Base-by-base conservation (phyloP, 2,888 invertebrate genomes). In the Aphidoletes aphidimyza region DNA sequence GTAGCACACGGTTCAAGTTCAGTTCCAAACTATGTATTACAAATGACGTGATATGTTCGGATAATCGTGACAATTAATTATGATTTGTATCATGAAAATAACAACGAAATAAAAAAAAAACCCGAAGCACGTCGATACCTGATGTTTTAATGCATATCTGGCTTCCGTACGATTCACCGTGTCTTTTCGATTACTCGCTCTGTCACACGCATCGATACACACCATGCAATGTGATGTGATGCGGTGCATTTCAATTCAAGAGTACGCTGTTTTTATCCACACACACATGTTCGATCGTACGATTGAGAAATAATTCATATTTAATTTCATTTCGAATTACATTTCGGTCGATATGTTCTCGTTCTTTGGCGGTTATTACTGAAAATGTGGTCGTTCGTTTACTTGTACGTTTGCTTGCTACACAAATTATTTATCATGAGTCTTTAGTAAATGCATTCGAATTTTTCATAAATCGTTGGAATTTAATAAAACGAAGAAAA, bases 21-120 rank as follows among this genome's bases (percentile, higher is more conserved):
- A 69, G 34, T 30, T n/a, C 69, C 69, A 69, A 69, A 69, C 69
- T 34, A 69, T 30, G 9, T 69, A 69, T 69, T 69, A 69, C 69
- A 69, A 69, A 69, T 69, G 69, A 69, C 30, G 30, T 69, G 69
- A 69, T 69, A 14, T 30, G 69, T 69, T 69, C 69, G 34, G 69
- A 69, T 54, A 54, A 54, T 69, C 69, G 69, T 69, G 69, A 69
- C 69, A 69, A 69, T 69, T 34, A 69, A 69, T 69, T 69, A 69
- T 69, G 69, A 69, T 69, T 69, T 69, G 17, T 69, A 69, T 69
- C 69, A 14, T 30, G 34, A 69, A 30, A n/a, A n/a, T n/a, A n/a
- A n/a, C n/a, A n/a, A n/a, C n/a, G n/a, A n/a, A n/a, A n/a, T n/a
- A n/a, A n/a, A n/a, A n/a, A n/a, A n/a, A n/a, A n/a, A n/a, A n/a